phyloP scores from a whole-genome alignment of 1,140 invertebrate genomes.

The Eumeta japonica region DNA sequence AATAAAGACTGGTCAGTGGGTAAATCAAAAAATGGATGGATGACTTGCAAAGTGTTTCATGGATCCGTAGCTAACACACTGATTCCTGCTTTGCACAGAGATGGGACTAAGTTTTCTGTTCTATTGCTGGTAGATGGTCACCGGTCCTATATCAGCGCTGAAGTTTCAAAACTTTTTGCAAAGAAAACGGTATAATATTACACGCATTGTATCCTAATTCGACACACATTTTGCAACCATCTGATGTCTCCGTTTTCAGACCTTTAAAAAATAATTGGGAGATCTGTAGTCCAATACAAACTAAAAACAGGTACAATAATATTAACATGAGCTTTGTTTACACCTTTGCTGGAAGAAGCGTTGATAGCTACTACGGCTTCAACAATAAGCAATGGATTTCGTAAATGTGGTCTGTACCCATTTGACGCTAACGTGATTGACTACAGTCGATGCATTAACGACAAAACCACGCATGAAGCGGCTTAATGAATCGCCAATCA shows the following conservation, averaged over 20 bases:
- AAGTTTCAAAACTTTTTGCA: constrained; percentile 35
- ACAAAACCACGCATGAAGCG: too few relatives aligned
- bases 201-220: constrained; percentile 40
- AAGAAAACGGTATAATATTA: constrained; percentile 32
- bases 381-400: too few relatives aligned
- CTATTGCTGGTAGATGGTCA: constrained; percentile 47
- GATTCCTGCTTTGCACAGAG: constrained; percentile 16
- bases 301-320: too few relatives aligned
- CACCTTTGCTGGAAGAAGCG: too few relatives aligned
- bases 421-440: too few relatives aligned
- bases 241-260: constrained; percentile 37
- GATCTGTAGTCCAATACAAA: too few relatives aligned
- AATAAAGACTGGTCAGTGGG: constrained; percentile 27
- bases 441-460: too few relatives aligned
- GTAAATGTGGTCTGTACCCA: too few relatives aligned
- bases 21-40: constrained; percentile 37
- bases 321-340: too few relatives aligned
- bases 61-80: constrained; percentile 43
- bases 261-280: too few relatives aligned
- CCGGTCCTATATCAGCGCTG: constrained; percentile 30
- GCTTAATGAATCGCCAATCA: too few relatives aligned
- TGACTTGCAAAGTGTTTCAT: constrained; percentile 37
- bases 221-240: constrained; percentile 43
- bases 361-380: too few relatives aligned
- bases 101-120: constrained; percentile 23